Percentiles rank a stretch among this genome's conserved stretches.
These are phyloP conservation scores for Auanema freiburgensis DNA, from an alignment of 2,888 invertebrate genomes.

Conservation along the genomic window DNA sequence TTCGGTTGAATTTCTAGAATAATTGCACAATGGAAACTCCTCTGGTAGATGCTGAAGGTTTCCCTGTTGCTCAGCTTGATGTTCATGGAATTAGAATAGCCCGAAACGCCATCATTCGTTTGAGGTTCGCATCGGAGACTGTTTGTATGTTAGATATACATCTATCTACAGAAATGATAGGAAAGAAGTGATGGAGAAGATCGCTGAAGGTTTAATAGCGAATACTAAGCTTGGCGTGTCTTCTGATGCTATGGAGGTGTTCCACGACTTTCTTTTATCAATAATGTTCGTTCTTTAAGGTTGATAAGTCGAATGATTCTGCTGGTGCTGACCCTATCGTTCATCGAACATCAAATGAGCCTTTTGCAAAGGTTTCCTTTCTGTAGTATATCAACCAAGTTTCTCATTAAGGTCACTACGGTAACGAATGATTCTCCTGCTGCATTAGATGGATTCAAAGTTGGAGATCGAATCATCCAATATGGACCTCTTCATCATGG, in stretches of 20 bases:
- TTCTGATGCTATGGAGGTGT: slow-evolving; percentile 5
- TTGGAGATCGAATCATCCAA: slow-evolving; percentile 54
- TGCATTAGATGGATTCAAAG: slow-evolving; percentile 34
- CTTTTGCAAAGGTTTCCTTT: slow-evolving; percentile 38
- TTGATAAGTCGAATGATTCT: slow-evolving; percentile 10
- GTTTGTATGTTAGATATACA: not conserved
- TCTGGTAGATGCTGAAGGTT: slow-evolving; percentile 83
- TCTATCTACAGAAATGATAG: not conserved
- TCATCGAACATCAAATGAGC: slow-evolving; percentile 48
- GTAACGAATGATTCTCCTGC: slow-evolving; percentile 45
- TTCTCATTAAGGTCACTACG: slow-evolving; percentile 20
- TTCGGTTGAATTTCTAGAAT: slow-evolving; percentile 21
- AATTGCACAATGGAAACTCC: slow-evolving; percentile 75
- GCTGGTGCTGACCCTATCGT: slow-evolving; percentile 20
- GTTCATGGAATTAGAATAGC: slow-evolving; percentile 87
- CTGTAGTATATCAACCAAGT: not conserved
- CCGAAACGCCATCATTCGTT: slow-evolving; percentile 84
- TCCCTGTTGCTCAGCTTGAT: slow-evolving; percentile 84
- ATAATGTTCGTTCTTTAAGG: not conserved
- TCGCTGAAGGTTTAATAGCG: not conserved
- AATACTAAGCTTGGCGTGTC: too few species aligned
- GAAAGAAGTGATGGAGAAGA: slow-evolving; percentile 8
- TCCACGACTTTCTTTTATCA: not conserved
- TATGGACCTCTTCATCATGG: slow-evolving; percentile 55
- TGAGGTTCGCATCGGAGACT: slow-evolving; percentile 64